phyloP scores from a whole-genome alignment of 2,797 vertebrate species.

The Odontamblyopus rebecca region DNA sequence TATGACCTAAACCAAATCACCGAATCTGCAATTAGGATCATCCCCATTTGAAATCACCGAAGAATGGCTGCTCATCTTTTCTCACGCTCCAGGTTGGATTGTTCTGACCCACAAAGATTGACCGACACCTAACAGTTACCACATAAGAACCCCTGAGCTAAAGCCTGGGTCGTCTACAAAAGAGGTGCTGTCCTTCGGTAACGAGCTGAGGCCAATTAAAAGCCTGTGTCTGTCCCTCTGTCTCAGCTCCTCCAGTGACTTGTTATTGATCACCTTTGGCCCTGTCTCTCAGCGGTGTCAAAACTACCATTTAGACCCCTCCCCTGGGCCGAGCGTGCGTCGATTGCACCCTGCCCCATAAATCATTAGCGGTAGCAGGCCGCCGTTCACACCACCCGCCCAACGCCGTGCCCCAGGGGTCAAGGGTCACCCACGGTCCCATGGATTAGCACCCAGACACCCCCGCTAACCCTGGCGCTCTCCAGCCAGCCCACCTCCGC shows the following conservation, averaged over 20 bases:
- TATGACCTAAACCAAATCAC: not conserved
- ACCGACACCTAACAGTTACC: conserved; percentile 35
- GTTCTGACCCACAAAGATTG: conserved; percentile 30
- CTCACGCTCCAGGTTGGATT: conserved; percentile 22
- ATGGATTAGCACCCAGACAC: conserved; percentile 69
- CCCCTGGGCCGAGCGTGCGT: conserved; percentile 84
- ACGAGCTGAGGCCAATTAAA: conserved; percentile 76
- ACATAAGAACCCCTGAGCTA: conserved; percentile 45
- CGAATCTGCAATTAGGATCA: too few relatives aligned
- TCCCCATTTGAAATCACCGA: too few relatives aligned
- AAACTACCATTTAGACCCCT: conserved; percentile 89
- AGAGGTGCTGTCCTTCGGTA: conserved; percentile 68
- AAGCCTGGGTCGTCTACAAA: conserved; percentile 50
- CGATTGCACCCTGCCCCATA: conserved; percentile 86
- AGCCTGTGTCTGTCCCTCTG: conserved; percentile 59
- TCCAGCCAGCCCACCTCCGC: conserved; percentile 40
- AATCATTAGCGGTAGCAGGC: conserved; percentile 79
- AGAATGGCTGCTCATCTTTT: conserved; percentile 5
- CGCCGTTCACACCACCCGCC: conserved; percentile 61
- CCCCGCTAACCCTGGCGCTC: conserved; percentile 38
- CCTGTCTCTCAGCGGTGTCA: conserved; percentile 89
- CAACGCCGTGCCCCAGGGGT: conserved; percentile 54
- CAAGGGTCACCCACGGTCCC: conserved; percentile 71
- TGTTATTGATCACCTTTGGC: conserved; percentile 97
- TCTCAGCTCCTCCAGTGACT: conserved; percentile 73